Evolutionary conservation across 2,888 invertebrate genomes (phyloP).

Genomic region (Strigamia maritima): DNA sequence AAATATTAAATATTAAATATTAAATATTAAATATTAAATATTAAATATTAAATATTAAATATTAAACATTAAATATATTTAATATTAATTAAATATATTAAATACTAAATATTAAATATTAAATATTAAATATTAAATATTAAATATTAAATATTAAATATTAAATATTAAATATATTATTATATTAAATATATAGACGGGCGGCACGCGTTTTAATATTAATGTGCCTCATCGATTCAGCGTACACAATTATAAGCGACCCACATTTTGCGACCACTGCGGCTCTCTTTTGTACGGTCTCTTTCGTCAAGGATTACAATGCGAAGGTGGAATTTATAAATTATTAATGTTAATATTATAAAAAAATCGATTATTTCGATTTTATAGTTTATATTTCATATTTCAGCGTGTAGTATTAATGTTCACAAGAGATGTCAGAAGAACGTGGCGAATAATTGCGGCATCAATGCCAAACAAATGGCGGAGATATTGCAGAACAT

Average conservation of each 20-base stretch:
- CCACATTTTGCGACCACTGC: constrained; percentile 99
- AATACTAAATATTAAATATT: no score
- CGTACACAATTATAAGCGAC: constrained; percentile 94
- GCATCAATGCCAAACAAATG: constrained; percentile 95
- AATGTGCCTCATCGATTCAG: constrained; percentile 93
- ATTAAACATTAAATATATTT: no score
- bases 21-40: no score
- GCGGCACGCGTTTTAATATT: constrained; percentile 87
- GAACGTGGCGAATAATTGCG: constrained; percentile 99
- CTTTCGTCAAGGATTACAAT: constrained; percentile 92
- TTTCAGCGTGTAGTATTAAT: constrained; percentile 86
- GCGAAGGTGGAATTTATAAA: constrained; percentile 64
- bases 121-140: no score
- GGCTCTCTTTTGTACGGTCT: constrained; percentile 95
- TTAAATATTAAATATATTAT: no score
- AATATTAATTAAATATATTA: no score
- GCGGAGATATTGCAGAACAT: constrained; percentile 86
- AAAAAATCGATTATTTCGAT: no score
- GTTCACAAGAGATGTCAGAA: constrained; percentile 98
- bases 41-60: no score
- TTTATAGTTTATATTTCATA: not conserved
- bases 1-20: no score
- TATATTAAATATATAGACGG: constrained; percentile 48
- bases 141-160: no score
- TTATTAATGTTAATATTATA: no score